Conservation (phyloP, 2,888 invertebrate genomes). For the Antheraea yamamai region DNA sequence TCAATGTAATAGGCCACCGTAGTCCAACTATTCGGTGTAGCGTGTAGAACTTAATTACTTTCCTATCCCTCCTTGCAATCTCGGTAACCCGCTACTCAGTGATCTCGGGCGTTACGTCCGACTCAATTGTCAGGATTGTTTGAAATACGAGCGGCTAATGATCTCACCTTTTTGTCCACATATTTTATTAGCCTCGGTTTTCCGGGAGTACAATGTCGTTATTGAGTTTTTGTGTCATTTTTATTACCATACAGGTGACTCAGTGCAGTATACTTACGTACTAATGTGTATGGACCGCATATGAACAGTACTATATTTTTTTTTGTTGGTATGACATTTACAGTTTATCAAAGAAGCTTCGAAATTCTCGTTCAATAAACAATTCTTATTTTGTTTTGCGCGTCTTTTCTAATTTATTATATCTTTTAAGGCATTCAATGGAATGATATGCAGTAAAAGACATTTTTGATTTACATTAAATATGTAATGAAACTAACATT, state of each 20-base stretch:
- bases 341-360: no score
- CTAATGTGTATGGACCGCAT: no score
- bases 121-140: slow-evolving; percentile 36
- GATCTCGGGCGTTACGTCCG: slow-evolving; percentile 28
- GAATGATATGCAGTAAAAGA: no score
- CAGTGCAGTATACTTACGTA: no score
- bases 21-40: slow-evolving; percentile 8
- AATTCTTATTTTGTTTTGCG: no score
- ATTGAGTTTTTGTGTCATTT: neutral
- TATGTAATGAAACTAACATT: no score
- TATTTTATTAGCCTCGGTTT: slow-evolving; percentile 1
- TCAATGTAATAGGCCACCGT: neutral
- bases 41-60: slow-evolving; percentile 47
- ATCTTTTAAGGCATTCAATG: no score
- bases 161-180: slow-evolving; percentile 27
- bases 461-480: no score
- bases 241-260: neutral
- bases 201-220: neutral
- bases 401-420: no score
- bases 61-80: slow-evolving; percentile 30
- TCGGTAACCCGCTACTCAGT: slow-evolving; percentile 27
- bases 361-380: no score
- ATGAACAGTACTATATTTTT: no score
- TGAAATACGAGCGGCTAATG: slow-evolving; percentile 42
- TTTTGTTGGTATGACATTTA: no score